Conservation (phyloP, 2,888 invertebrate genomes). For the Petrolisthes manimaculis region DNA sequence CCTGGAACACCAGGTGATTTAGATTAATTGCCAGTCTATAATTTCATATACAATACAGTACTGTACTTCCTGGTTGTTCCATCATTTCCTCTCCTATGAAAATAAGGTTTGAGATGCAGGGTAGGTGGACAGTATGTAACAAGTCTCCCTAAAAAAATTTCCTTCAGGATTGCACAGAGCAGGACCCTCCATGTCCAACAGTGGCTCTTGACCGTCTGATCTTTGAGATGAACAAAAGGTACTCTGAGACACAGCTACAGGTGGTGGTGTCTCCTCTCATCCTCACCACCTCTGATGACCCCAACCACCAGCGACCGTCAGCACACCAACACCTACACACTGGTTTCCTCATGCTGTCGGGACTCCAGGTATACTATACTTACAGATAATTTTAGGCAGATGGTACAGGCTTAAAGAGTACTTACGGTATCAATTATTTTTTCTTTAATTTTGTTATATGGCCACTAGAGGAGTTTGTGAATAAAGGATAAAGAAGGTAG, state of each 20-base stretch:
- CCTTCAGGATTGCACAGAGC: slow-evolving; percentile 84
- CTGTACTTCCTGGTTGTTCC: too few relatives aligned
- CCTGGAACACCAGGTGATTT: too few relatives aligned
- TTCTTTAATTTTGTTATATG: too few relatives aligned
- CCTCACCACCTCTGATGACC: slow-evolving; percentile 68
- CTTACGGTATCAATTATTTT: not conserved
- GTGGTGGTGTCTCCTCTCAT: slow-evolving; percentile 74
- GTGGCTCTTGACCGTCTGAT: slow-evolving; percentile 90
- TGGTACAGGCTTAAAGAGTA: not conserved
- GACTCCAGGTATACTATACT: slow-evolving; percentile 57
- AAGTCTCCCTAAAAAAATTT: not conserved
- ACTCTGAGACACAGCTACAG: slow-evolving; percentile 91
- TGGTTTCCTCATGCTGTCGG: slow-evolving; percentile 63
- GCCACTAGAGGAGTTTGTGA: too few relatives aligned
- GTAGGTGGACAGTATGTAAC: too few relatives aligned
- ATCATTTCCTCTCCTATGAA: too few relatives aligned
- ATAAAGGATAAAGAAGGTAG: too few relatives aligned
- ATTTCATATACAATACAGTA: too few relatives aligned
- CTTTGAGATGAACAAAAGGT: slow-evolving; percentile 97
- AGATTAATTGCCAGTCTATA: too few relatives aligned
- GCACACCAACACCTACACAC: slow-evolving; percentile 56
- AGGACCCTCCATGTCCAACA: slow-evolving; percentile 91
- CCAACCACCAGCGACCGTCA: slow-evolving; percentile 30
- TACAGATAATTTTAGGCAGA: not conserved
- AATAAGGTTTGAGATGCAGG: too few relatives aligned